phyloP scores from a whole-genome alignment of 2,888 invertebrate species.

The Vannuccia rotundouncinata region DNA sequence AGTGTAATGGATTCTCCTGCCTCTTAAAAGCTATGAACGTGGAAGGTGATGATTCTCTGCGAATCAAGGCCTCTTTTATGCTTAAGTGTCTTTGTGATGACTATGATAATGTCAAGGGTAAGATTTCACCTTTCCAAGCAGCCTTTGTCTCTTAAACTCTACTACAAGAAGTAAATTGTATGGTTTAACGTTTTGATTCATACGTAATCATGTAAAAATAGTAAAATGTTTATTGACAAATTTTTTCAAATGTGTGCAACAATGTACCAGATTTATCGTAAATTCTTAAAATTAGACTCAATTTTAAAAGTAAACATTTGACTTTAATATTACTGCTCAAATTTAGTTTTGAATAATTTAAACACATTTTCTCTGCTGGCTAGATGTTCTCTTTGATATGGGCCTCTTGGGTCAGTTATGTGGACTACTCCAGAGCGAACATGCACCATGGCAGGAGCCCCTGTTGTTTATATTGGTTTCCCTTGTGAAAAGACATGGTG shows the following conservation, averaged over 20 bases:
- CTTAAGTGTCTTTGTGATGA: constrained; percentile 2
- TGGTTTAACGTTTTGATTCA: too few species aligned
- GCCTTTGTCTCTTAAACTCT: too few species aligned
- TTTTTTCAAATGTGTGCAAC: too few species aligned
- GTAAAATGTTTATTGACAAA: too few species aligned
- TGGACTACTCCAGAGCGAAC: neutral
- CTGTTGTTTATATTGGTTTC: neutral
- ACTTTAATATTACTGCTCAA: too few species aligned
- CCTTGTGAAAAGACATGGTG: neutral
- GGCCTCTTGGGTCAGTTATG: neutral
- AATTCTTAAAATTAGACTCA: too few species aligned
- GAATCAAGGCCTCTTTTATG: neutral
- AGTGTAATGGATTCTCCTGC: neutral
- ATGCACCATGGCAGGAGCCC: neutral
- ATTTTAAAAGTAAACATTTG: too few species aligned
- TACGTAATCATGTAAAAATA: too few species aligned
- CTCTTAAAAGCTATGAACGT: neutral
- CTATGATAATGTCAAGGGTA: constrained; percentile 1
- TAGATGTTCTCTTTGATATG: neutral
- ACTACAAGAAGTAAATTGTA: too few species aligned
- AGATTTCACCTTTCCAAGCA: too few species aligned
- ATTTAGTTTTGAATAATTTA: too few species aligned
- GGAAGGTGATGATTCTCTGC: neutral
- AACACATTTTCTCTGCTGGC: neutral
- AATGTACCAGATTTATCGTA: too few species aligned